Percentiles rank a stretch among this genome's conserved stretches.
phyloP scores from a whole-genome alignment of 2,888 invertebrate species.

The Drosophila helvetica region DNA sequence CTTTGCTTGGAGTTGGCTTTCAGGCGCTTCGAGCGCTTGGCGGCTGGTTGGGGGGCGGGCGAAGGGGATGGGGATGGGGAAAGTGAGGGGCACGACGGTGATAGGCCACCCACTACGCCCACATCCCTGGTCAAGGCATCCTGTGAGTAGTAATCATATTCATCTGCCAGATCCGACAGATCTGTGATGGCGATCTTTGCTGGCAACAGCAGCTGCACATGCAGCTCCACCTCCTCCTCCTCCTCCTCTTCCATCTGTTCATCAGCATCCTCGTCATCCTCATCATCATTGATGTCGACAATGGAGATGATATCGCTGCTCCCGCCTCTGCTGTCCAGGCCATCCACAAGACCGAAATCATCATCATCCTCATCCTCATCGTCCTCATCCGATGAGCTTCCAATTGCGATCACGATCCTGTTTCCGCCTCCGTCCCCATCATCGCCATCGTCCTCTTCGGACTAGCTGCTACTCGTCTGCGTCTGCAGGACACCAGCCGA shows the following conservation, averaged over 20 bases:
- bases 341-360: not conserved
- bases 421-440: conserved; percentile 18
- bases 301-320: conserved; percentile 57
- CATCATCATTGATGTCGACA: conserved; percentile 68
- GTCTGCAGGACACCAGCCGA: conserved; percentile 75
- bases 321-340: conserved; percentile 5
- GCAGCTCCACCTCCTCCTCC: conserved; percentile 15
- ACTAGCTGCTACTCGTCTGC: conserved; percentile 81
- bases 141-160: conserved; percentile 59
- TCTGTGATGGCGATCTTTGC: conserved; percentile 37
- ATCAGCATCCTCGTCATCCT: conserved; percentile 37
- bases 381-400: conserved; percentile 10
- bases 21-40: conserved; percentile 60
- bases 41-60: conserved; percentile 21
- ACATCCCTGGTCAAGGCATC: conserved; percentile 69
- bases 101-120: conserved; percentile 60
- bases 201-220: conserved; percentile 18
- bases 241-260: conserved; percentile 33
- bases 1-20: conserved; percentile 49
- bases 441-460: conserved; percentile 58
- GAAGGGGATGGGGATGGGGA: conserved; percentile 11
- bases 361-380: conserved; percentile 2
- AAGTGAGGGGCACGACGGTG: conserved; percentile 40
- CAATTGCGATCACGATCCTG: not conserved
- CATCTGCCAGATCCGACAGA: conserved; percentile 40